Base-by-base conservation (phyloP, 2,113 vertebrate genomes). In the Phaethon lepturus region DNA sequence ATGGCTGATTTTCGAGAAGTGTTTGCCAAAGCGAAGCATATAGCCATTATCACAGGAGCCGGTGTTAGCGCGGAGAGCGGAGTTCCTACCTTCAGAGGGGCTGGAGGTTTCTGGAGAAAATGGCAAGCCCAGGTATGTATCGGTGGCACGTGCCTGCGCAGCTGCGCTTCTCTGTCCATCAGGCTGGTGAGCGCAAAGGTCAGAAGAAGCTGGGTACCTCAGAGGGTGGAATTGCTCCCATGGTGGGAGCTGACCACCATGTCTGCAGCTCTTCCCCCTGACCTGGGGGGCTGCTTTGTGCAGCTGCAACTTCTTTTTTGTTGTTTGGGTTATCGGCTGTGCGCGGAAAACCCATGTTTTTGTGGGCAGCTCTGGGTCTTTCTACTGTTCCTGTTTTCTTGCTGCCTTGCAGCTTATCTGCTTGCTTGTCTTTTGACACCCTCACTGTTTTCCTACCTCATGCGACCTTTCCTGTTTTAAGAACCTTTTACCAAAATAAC, bases 41-140 rank as follows among this genome's bases (percentile, higher is more conserved):
- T 99, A 33, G 99, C 98, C 29, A 96, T 99, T 85, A 98, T 99
- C 96, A 99, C 99, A 0, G 99, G 99, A 7, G 99, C 99, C 0
- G 99, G 99, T 1, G 98, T 99, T 23, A 99, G 99, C 4, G 99
- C 99, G 0, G 99, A 99, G 97, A 99, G 99, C 0, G 99, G 99
- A 3, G 98, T 99, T 2, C 99, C 99, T 0, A 99, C 99, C 33
- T 99, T 99, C 98, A 97, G 99, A 95, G 99, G 99, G 63, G 97
- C 98, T 3, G 98, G 99, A 31, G 99, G 99, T 25, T 99, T 98
- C 66, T 99, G 99, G 99, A 99, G 99, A 45, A 99, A 98, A 90
- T 99, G 99, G 99, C 98, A 98, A 88, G 98, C 99, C 26, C 99
- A 99, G 99, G 99, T 99, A 53, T 11, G 96, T 90, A 13, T 17